These are phyloP conservation scores for Apotomis betuletana DNA, from an alignment of 2,888 invertebrate genomes.

Conservation along the genomic window DNA sequence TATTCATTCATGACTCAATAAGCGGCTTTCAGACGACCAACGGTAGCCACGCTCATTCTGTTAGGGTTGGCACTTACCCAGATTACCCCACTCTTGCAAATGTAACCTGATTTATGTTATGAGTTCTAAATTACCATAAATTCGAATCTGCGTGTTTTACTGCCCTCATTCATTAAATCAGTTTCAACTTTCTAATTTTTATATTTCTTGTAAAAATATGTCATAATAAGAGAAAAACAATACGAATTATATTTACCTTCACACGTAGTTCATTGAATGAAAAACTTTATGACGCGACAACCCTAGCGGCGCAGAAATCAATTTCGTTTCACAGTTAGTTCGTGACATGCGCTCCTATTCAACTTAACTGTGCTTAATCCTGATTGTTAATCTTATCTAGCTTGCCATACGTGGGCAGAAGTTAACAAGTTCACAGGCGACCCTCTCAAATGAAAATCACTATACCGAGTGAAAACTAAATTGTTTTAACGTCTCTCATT, in stretches of 20 bases:
- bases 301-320: slow-evolving; percentile 51
- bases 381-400: slow-evolving; percentile 34
- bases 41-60: slow-evolving; percentile 22
- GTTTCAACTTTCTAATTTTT: neutral
- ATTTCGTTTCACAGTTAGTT: slow-evolving; percentile 54
- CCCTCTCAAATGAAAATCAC: neutral
- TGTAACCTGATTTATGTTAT: slow-evolving; percentile 2
- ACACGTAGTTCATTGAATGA: too few relatives aligned
- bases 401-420: neutral
- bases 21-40: slow-evolving; percentile 37
- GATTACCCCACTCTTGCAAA: slow-evolving; percentile 14
- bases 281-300: slow-evolving; percentile 4
- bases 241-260: too few relatives aligned
- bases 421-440: neutral
- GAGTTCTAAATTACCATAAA: slow-evolving; percentile 28
- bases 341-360: slow-evolving; percentile 46
- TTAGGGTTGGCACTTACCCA: slow-evolving; percentile 33
- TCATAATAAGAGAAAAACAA: too few relatives aligned
- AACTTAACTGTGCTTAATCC: slow-evolving; percentile 35
- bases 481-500: neutral
- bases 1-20: slow-evolving; percentile 48
- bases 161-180: neutral
- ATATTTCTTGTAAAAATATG: too few relatives aligned
- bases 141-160: neutral
- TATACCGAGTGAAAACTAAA: neutral